Percentiles rank a stretch among this genome's conserved stretches.
These are phyloP conservation scores for Geococcyx californianus DNA, from an alignment of 2,113 vertebrate species.

Conservation along the genomic window DNA sequence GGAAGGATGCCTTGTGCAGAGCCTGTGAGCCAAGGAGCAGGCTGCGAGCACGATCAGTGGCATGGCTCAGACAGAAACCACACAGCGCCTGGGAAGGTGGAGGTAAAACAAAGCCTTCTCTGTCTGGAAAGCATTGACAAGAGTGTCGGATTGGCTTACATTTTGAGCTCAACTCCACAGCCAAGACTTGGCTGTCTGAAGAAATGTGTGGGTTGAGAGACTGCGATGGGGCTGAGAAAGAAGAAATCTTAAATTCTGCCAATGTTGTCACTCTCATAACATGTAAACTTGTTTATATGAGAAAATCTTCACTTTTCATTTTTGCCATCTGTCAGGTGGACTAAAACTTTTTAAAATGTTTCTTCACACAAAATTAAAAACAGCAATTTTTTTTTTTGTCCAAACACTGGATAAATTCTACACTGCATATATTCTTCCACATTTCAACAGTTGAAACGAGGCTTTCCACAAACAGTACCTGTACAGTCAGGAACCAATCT, in stretches of 20 bases:
- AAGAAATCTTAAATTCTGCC: background rate
- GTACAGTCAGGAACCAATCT: background rate
- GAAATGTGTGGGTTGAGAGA: background rate
- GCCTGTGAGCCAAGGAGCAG: fast-evolving
- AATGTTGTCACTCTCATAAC: background rate
- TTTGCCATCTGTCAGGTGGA: background rate
- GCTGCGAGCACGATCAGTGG: background rate
- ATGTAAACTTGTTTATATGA: background rate
- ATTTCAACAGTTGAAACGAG: background rate
- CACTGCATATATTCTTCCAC: background rate
- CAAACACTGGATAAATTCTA: background rate
- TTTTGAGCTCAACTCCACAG: background rate
- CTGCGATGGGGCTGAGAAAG: background rate
- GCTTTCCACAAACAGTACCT: background rate
- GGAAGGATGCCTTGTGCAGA: background rate
- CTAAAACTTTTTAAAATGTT: background rate
- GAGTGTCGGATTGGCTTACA: background rate
- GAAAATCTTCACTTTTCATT: background rate
- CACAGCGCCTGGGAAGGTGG: fast-evolving
- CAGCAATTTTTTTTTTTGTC: background rate
- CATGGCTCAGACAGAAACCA: fast-evolving
- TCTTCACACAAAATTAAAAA: background rate
- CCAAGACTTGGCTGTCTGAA: background rate
- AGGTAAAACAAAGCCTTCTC: background rate
- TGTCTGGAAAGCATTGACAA: background rate